Evolutionary conservation across 2,113 vertebrate species (phyloP).

Genomic region (Acanthochromis polyacanthus): DNA sequence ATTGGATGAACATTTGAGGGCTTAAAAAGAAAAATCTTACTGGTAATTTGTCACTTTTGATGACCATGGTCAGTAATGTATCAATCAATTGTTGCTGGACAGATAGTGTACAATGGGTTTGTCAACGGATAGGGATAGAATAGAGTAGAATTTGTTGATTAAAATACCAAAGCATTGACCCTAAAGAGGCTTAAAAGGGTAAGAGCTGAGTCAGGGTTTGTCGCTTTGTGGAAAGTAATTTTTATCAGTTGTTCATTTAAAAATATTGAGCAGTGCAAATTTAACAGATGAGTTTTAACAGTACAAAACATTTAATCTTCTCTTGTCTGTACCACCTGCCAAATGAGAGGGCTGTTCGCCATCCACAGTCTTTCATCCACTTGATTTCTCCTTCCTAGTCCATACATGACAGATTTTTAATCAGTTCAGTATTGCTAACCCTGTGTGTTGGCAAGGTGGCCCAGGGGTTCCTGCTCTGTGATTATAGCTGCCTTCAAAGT

Average conservation of each 20-base stretch:
- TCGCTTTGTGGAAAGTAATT: background rate
- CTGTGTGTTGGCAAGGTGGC: conserved; percentile 36
- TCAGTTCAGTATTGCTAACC: conserved; percentile 51
- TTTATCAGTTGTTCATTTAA: too few relatives aligned
- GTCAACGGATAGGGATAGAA: too few relatives aligned
- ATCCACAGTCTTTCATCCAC: background rate
- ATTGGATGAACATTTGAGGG: too few relatives aligned
- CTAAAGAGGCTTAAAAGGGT: too few relatives aligned
- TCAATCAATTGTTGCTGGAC: too few relatives aligned
- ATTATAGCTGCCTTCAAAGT: conserved; percentile 60
- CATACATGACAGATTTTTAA: conserved; percentile 61
- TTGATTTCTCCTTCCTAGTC: conserved; percentile 36
- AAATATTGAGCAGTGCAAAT: background rate
- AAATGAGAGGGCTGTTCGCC: conserved; percentile 27
- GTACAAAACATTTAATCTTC: background rate
- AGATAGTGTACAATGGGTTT: too few relatives aligned
- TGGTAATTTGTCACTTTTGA: too few relatives aligned
- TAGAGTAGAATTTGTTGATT: too few relatives aligned
- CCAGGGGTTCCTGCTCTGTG: conserved; percentile 51
- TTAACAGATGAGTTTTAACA: background rate
- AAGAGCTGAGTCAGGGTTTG: too few relatives aligned
- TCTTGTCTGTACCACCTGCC: conserved; percentile 15
- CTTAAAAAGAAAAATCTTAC: too few relatives aligned
- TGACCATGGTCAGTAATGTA: too few relatives aligned
- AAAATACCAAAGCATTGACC: too few relatives aligned